Conservation (phyloP, 1,140 invertebrate genomes). For the Drosophila trapezifrons region DNA sequence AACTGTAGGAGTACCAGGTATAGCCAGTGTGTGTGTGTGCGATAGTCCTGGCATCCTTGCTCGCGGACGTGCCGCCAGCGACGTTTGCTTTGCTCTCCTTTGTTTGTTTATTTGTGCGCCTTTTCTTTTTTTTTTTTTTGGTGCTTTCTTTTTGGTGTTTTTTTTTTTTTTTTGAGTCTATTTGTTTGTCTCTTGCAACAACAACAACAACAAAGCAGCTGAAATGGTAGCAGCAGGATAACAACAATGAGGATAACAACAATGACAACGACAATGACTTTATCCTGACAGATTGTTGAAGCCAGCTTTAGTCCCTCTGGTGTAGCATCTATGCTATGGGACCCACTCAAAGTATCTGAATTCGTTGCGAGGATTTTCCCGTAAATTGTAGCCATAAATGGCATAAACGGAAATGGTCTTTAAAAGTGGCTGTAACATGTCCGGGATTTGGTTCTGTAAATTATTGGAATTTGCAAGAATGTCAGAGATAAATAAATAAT, state of each 20-base stretch:
- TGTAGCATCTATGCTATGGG: not conserved
- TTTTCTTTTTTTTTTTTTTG: constrained; percentile 39
- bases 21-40: constrained; percentile 3
- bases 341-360: constrained; percentile 20
- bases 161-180: constrained; percentile 44
- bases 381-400: constrained; percentile 38
- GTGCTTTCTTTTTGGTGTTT: constrained; percentile 20
- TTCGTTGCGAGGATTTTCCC: constrained; percentile 23
- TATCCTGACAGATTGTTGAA: constrained; percentile 78
- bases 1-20: not conserved
- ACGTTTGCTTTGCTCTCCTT: constrained; percentile 69
- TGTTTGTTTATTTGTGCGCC: constrained; percentile 75
- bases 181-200: constrained; percentile 55
- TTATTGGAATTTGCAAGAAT: not conserved
- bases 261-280: constrained; percentile 77
- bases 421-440: constrained; percentile 11
- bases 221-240: constrained; percentile 43
- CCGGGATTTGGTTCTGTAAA: not conserved
- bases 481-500: not conserved
- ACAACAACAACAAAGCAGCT: constrained; percentile 16
- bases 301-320: constrained; percentile 34
- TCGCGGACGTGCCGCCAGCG: constrained; percentile 74
- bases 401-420: constrained; percentile 33
- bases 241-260: constrained; percentile 75
- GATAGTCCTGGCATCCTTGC: constrained; percentile 53